A percentile compares a stretch with the other conserved stretches of the same genome.
phyloP scores from a whole-genome alignment of 2,797 vertebrate genomes.

The Sarcoramphus papa region DNA sequence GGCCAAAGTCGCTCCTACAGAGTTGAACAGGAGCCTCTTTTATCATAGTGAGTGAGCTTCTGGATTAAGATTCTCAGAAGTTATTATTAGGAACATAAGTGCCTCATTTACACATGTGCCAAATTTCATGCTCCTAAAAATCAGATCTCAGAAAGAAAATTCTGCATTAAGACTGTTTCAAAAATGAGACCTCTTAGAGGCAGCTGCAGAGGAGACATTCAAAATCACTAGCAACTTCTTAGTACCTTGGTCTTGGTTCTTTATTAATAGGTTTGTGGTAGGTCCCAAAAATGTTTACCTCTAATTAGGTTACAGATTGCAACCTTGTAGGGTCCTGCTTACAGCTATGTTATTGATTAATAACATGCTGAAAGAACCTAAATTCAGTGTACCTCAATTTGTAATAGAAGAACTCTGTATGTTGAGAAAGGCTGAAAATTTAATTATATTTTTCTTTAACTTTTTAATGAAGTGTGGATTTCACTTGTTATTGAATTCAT shows the following conservation, averaged over 20 bases:
- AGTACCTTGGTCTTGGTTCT: neutral
- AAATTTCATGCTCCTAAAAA: neutral
- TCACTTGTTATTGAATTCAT: neutral
- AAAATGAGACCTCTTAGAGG: neutral
- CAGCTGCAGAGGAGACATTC: neutral
- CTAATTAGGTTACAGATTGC: neutral
- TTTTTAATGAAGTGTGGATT: neutral
- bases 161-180: neutral
- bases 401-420: neutral
- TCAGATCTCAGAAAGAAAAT: neutral
- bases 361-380: neutral
- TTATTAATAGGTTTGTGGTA: neutral
- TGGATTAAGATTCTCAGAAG: neutral
- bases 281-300: neutral
- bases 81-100: neutral
- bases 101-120: neutral
- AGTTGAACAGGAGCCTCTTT: neutral
- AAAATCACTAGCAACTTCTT: neutral
- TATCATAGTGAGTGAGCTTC: neutral
- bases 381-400: neutral
- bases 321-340: neutral
- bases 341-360: neutral
- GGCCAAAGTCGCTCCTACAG: neutral
- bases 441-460: neutral
- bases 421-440: neutral